Conservation (phyloP, 2,888 invertebrate genomes). For the Labia minor region DNA sequence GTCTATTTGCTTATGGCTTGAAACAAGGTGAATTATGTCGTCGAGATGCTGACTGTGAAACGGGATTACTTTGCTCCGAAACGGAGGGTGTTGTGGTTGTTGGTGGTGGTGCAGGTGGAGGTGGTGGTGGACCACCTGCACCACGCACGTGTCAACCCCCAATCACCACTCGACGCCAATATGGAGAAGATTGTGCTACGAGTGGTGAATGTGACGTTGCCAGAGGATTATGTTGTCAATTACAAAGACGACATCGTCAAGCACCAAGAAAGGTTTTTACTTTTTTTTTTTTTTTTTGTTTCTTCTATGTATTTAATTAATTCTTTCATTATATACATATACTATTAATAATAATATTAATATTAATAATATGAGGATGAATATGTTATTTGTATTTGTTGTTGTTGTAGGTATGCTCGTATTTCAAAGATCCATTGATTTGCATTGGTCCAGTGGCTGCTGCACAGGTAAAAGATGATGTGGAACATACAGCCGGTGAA, state of each 20-base stretch:
- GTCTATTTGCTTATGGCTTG: conserved; percentile 57
- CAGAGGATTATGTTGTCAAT: conserved; percentile 76
- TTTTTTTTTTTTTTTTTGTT: background rate
- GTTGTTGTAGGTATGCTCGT: conserved; percentile 87
- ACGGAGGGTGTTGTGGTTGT: conserved; percentile 37
- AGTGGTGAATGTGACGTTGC: conserved; percentile 78
- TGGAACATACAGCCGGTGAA: conserved; percentile 72
- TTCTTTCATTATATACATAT: no score
- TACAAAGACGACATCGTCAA: conserved; percentile 75
- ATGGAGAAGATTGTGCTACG: conserved; percentile 70
- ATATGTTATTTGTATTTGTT: no score
- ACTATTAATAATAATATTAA: no score
- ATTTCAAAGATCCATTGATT: conserved; percentile 78
- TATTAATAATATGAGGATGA: no score
- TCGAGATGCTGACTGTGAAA: conserved; percentile 73
- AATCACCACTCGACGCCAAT: conserved; percentile 63
- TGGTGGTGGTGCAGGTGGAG: conserved; percentile 33
- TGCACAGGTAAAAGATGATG: conserved; percentile 56
- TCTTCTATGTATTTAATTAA: no score
- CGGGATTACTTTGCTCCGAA: conserved; percentile 68
- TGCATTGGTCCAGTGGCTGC: conserved; percentile 78
- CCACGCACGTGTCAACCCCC: conserved; percentile 67
- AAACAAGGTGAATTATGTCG: conserved; percentile 74
- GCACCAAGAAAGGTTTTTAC: conserved; percentile 61
- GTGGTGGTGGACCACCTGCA: conserved; percentile 35